These are phyloP conservation scores for Conus betulinus DNA, from an alignment of 1,140 invertebrate species.

Conservation along the genomic window DNA sequence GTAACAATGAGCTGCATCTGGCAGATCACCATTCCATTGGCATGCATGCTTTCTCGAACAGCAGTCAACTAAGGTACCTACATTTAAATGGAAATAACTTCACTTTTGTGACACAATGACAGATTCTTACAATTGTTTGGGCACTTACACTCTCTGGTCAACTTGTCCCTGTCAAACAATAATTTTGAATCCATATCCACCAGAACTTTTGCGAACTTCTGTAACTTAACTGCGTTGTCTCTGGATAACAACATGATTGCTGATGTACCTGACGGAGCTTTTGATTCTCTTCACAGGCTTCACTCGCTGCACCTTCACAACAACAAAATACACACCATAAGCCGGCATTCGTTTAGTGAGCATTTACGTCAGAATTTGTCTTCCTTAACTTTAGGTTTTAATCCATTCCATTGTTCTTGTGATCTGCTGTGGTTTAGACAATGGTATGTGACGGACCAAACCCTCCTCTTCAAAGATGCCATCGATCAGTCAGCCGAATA, in stretches of 20 bases:
- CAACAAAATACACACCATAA: neutral
- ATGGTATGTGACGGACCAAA: slow-evolving; percentile 16
- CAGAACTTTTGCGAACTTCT: neutral
- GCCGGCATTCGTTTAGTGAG: neutral
- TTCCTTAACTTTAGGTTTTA: neutral
- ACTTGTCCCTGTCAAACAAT: neutral
- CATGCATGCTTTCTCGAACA: neutral
- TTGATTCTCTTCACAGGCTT: slow-evolving; percentile 7
- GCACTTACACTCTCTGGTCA: neutral
- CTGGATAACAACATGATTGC: neutral
- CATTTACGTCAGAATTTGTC: neutral
- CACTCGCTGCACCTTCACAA: neutral
- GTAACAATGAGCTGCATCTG: neutral
- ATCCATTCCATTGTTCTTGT: slow-evolving; percentile 36
- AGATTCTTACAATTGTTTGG: slow-evolving; percentile 22
- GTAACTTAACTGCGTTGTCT: neutral
- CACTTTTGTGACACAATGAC: neutral
- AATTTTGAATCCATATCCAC: neutral
- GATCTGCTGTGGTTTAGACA: slow-evolving; percentile 27
- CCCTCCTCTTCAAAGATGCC: neutral
- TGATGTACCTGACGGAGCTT: neutral
- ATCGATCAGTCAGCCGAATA: neutral
- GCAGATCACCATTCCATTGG: neutral
- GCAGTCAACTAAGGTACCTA: neutral
- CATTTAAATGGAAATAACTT: slow-evolving; percentile 9